Evolutionary conservation across 2,888 invertebrate genomes (phyloP).

Genomic region (Sericinus montela): DNA sequence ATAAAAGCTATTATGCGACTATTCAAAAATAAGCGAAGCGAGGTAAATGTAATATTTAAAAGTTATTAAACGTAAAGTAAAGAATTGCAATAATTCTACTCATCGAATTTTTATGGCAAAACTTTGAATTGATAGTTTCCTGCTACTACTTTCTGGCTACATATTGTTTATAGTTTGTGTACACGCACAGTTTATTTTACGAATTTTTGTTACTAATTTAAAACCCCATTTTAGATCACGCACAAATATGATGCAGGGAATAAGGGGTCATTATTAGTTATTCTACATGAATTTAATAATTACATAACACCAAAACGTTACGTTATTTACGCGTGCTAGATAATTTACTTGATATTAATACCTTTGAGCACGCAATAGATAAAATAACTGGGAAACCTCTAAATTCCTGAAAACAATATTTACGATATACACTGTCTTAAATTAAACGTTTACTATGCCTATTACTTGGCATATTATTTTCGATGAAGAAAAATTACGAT

Average conservation of each 20-base stretch:
- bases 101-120: constrained; percentile 52
- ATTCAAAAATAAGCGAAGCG: neutral
- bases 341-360: constrained; percentile 64
- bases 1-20: constrained; percentile 6
- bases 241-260: constrained; percentile 57
- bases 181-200: constrained; percentile 60
- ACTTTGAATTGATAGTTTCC: constrained; percentile 70
- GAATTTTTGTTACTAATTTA: constrained; percentile 45
- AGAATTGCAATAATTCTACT: neutral
- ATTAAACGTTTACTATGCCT: neutral
- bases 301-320: constrained; percentile 55
- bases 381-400: constrained; percentile 27
- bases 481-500: no score
- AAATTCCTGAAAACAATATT: no score
- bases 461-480: no score
- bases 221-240: constrained; percentile 56
- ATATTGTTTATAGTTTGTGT: constrained; percentile 63
- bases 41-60: neutral
- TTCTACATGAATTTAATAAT: constrained; percentile 53
- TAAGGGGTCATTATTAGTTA: constrained; percentile 49
- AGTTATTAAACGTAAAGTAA: neutral
- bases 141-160: constrained; percentile 62
- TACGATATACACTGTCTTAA: no score
- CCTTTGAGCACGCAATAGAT: constrained; percentile 61
- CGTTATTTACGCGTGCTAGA: constrained; percentile 34